Base-by-base conservation (phyloP, 1,140 invertebrate species). In the Cepaea nemoralis region DNA sequence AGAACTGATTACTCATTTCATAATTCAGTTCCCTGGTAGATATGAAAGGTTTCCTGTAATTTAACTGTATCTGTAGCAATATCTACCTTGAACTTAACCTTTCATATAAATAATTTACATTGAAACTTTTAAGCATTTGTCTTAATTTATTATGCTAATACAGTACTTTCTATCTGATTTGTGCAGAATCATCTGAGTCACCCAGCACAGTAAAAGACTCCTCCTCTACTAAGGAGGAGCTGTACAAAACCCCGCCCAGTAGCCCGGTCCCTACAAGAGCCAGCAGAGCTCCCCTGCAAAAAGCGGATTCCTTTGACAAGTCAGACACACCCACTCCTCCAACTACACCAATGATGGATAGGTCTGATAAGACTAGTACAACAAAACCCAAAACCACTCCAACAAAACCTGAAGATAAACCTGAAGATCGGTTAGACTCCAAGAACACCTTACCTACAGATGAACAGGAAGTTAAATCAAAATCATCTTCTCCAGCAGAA, bases 191-290 rank as follows among this genome's bases (percentile, higher is more conserved):
- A 27, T 70, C 37, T 8, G 77, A 40, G 42, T 59, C 59, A 19
- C 50, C 50, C 8, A 76, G 74, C 37, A 31, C 24, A 39, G 50
- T 42, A 10, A 63, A 55, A 40, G 76, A 77, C 16, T 5, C 50
- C 3, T 66, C 76, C 12, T 79, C 77, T 14, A 16, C 66, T 12
- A 86, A 85, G 42, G 84, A 86, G 16, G 85, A 87, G 42, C 81
- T 81, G 3, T 89, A 80, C 75, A 84, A 86, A 55, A 89, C 88
- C 5, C 88, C 88, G 69, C 88, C 88, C n/a, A 84, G 85, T 70
- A 88, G 87, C 63, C 88, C 88, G 22, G 80, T 85, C 42, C 85
- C 80, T 63, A 80, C 45, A 48, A 77, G 82, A 79, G 84, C 50
- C 69, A 66, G 70, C n/a, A 33, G 80, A 79, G 83, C 83, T 8